A percentile compares a stretch with the other conserved stretches of the same genome.
phyloP scores from a whole-genome alignment of 2,888 invertebrate species.

The Junonia oenone region DNA sequence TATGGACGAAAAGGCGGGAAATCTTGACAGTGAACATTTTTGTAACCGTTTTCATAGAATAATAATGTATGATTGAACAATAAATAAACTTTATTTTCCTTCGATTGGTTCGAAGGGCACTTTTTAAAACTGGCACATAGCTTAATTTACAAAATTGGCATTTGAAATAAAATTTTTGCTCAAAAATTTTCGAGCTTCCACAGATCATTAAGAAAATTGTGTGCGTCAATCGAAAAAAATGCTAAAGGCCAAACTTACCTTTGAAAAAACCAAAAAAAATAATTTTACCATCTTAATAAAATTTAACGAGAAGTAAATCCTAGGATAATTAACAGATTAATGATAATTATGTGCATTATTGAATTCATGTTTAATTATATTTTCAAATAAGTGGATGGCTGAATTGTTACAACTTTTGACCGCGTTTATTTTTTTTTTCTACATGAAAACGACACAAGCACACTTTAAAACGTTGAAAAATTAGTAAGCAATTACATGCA shows the following conservation, averaged over 20 bases:
- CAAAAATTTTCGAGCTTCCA: conserved; percentile 62
- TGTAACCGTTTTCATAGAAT: conserved; percentile 10
- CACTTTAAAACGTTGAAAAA: neutral
- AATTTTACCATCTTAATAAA: conserved; percentile 22
- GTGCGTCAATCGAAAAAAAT: conserved; percentile 22
- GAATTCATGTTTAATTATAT: conserved; percentile 17
- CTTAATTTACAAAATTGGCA: conserved; percentile 25
- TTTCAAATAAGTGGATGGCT: conserved; percentile 23
- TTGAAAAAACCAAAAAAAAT: conserved; percentile 11
- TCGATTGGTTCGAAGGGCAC: conserved; percentile 13
- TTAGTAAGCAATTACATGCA: neutral
- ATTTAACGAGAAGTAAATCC: conserved; percentile 22
- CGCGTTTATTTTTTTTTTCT: neutral
- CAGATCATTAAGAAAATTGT: conserved; percentile 21
- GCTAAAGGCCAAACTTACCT: conserved; percentile 21
- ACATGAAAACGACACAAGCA: neutral
- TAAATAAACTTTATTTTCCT: conserved; percentile 1
- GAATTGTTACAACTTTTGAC: no score
- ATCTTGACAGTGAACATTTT: conserved; percentile 12
- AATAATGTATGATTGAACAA: conserved; percentile 10
- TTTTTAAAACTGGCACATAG: conserved; percentile 29
- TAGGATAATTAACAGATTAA: conserved; percentile 26
- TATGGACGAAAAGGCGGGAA: conserved; percentile 21
- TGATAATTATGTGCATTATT: conserved; percentile 20
- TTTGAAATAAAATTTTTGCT: conserved; percentile 49